phyloP scores from a whole-genome alignment of 2,797 vertebrate genomes.

The Dermochelys coriacea region DNA sequence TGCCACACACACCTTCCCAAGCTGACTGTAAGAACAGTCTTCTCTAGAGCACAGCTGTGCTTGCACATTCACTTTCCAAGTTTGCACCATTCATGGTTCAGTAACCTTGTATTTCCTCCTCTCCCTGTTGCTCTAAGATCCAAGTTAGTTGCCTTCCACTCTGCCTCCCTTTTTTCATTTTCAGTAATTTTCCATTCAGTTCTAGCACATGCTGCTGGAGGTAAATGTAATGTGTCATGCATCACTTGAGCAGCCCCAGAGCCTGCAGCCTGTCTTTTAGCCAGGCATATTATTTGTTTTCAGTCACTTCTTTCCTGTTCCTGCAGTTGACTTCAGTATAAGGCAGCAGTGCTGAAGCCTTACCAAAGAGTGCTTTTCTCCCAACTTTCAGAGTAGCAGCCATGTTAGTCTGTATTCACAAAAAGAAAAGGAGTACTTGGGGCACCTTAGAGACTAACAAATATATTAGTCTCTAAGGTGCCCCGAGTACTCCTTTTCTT shows the following conservation, averaged over 20 bases:
- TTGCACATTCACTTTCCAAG: neutral
- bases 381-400: too few relatives aligned
- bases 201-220: fast-evolving
- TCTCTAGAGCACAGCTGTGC: fast-evolving
- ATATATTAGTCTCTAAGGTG: too few relatives aligned
- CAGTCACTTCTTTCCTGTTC: fast-evolving
- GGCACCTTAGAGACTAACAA: too few relatives aligned
- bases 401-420: too few relatives aligned
- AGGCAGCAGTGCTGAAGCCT: neutral
- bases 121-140: neutral
- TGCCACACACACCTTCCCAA: neutral
- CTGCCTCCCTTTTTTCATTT: neutral
- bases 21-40: neutral
- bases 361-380: fast-evolving
- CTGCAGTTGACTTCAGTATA: fast-evolving
- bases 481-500: neutral
- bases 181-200: neutral
- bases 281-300: neutral
- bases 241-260: fast-evolving
- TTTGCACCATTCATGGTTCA: fast-evolving
- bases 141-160: neutral
- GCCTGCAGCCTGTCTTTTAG: neutral
- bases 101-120: neutral
- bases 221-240: neutral
- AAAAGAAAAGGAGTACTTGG: too few relatives aligned